phyloP scores from a whole-genome alignment of 2,797 vertebrate genomes.

The Smutsia temminckii region DNA sequence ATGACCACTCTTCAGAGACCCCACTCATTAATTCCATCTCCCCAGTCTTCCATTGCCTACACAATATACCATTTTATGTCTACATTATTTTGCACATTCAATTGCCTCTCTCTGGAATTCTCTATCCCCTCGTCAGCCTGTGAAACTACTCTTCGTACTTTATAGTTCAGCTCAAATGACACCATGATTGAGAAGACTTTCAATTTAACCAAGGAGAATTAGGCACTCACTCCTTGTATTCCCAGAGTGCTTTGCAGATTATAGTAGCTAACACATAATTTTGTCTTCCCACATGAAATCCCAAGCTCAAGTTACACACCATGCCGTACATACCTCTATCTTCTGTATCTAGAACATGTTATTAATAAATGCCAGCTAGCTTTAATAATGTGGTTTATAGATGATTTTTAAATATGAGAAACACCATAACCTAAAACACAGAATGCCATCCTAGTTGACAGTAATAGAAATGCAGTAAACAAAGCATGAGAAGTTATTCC shows the following conservation, averaged over 20 bases:
- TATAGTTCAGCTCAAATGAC: neutral
- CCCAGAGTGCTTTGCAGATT: neutral
- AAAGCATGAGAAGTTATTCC: neutral
- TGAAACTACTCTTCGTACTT: neutral
- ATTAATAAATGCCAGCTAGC: neutral
- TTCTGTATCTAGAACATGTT: neutral
- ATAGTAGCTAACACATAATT: neutral
- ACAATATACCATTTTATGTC: neutral
- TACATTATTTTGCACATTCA: neutral
- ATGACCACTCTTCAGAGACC: neutral
- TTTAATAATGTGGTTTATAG: neutral
- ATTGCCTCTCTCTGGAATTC: neutral
- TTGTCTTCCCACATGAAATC: neutral
- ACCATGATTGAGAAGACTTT: neutral
- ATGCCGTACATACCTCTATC: neutral
- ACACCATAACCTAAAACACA: neutral
- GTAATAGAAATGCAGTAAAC: neutral
- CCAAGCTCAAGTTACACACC: neutral
- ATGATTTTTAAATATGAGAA: conserved; percentile 7
- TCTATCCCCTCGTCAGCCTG: neutral
- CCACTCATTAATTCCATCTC: neutral
- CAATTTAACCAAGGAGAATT: neutral
- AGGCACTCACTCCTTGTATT: neutral
- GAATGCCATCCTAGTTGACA: neutral
- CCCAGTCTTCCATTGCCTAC: neutral